Evolutionary conservation across 2,113 vertebrate genomes (phyloP), one percentile per base, ranked within the genome.

Genomic region (Peromyscus californicus): DNA sequence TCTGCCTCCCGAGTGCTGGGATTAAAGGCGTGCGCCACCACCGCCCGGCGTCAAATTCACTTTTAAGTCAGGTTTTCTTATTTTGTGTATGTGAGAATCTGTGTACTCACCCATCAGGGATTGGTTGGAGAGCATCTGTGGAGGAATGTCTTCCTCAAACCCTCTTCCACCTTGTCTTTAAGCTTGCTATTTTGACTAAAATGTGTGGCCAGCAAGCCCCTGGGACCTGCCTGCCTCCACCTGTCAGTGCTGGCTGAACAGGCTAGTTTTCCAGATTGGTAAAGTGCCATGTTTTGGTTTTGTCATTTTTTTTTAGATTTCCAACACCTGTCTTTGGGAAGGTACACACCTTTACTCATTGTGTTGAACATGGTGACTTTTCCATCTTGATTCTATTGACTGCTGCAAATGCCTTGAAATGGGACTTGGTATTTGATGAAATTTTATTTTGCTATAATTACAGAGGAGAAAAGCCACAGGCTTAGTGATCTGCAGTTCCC

Each of bases 371-470:
- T 36, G 15, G 36, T 82, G 51, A 87, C 70, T 97, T 92, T 48
- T 80, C 51, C 17, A 75, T 83, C 21, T 6, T 26, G 1, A n/a
- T 36, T 59, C 36, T n/a, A 21, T 82, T 57, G 54, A 72, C 21
- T 86, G 17, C 67, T 78, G 80, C 10, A 83, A 39, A 39, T 5
- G 78, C 29, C 70, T 90, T 70, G 80, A 94, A 92, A 90, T 95
- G 51, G 69, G 70, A 31, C 29, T 54, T 94, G 31, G 36, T 70
- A 42, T 96, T 93, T 97, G 70, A 51, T 78, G 65, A 72, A 31
- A n/a, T 96, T 93, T 95, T 96, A 31, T 97, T 92, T 93, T 96
- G 89, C 86, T 91, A 88, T 17, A 59, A 91, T 36, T 91, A 5
- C 72, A 82, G 65, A 97, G 82, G 31, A 36, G 92, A 94, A 88